Evolutionary conservation across 2,113 vertebrate genomes (phyloP).

Genomic region (Podocnemis expansa): DNA sequence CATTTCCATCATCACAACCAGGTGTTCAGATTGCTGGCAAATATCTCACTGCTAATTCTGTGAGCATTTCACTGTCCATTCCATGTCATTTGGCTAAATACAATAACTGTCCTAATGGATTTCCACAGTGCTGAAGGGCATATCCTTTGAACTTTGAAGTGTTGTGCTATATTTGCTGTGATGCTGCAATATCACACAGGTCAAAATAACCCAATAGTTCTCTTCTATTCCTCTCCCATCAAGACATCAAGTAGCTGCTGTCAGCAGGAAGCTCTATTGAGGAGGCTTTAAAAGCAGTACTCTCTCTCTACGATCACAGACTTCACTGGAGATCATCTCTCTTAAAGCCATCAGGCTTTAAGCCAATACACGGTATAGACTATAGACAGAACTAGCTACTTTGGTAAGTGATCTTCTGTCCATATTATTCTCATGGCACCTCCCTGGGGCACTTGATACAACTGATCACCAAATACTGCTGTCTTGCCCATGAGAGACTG

Average conservation of each 20-base stretch:
- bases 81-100: not conserved
- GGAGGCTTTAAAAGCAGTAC: not conserved
- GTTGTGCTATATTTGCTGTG: not conserved
- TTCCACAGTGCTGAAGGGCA: not conserved
- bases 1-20: constrained; percentile 36
- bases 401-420: not conserved
- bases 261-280: not conserved
- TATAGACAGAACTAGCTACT: not conserved
- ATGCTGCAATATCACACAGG: not conserved
- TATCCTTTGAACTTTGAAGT: not conserved
- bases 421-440: not conserved
- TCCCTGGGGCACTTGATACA: not conserved
- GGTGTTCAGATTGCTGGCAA: constrained; percentile 26
- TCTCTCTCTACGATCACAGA: not conserved
- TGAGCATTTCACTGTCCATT: not conserved
- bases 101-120: not conserved
- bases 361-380: not conserved
- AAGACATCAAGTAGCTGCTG: not conserved
- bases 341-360: too few species aligned
- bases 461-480: not conserved
- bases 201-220: not conserved
- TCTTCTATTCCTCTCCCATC: not conserved
- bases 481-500: not conserved
- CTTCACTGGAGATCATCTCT: not conserved
- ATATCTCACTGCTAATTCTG: constrained; percentile 27